Evolutionary conservation across 2,113 vertebrate genomes (phyloP).

Genomic region (Andinoacara biseriatus): DNA sequence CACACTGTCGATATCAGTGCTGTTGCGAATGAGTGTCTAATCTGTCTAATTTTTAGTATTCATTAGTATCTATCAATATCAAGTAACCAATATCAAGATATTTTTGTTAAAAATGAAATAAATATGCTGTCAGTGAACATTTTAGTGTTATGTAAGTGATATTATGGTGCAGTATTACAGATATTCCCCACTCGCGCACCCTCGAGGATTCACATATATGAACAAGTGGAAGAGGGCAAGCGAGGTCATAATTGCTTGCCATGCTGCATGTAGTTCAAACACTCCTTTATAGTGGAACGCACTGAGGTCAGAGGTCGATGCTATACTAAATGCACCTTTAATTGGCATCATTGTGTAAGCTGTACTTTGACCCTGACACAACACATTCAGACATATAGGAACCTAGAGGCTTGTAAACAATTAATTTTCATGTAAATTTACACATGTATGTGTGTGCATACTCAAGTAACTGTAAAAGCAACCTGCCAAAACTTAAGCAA

Average conservation of each 20-base stretch:
- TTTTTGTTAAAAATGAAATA: too few relatives aligned
- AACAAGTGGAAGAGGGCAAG: not conserved
- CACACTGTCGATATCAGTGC: too few relatives aligned
- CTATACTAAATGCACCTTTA: constrained; percentile 28
- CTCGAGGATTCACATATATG: too few relatives aligned
- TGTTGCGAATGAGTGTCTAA: too few relatives aligned
- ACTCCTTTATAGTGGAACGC: not conserved
- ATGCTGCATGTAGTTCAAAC: not conserved
- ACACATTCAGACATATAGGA: not conserved
- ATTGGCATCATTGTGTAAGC: constrained; percentile 31
- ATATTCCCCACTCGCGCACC: too few relatives aligned
- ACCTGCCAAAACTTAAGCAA: not conserved
- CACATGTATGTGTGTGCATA: not conserved
- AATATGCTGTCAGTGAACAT: too few relatives aligned
- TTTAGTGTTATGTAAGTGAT: too few relatives aligned
- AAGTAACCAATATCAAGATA: too few relatives aligned
- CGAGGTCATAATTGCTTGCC: not conserved
- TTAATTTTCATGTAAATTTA: not conserved
- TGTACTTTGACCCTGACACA: constrained; percentile 21
- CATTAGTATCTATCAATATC: too few relatives aligned
- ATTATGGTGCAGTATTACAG: too few relatives aligned
- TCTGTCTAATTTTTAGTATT: too few relatives aligned
- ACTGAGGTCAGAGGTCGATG: not conserved
- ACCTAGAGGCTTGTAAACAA: not conserved
- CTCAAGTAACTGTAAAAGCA: not conserved